Base-by-base conservation (phyloP, 2,888 invertebrate species). In the Drosophila paranaensis region DNA sequence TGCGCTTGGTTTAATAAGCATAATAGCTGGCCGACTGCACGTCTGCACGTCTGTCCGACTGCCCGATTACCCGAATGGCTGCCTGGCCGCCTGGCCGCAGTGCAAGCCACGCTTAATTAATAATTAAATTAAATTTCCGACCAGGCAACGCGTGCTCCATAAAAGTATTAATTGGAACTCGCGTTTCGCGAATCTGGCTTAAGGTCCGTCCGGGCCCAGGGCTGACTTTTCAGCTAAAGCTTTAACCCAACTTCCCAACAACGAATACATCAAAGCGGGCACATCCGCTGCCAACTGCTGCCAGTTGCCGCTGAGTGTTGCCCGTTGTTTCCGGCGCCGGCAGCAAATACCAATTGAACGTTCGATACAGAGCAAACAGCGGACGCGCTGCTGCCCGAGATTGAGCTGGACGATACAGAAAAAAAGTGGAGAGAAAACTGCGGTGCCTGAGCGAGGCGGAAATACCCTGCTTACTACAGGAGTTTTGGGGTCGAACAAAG, bases 91-190 rank as follows among this genome's bases (percentile, higher is more conserved):
- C n/a, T 56, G 33, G 48, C 60, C 42, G 16, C 71, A 66, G 40
- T 55, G 62, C 61, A 53, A 58, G 51, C 66, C 74, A 53, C 57
- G 56, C 70, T 77, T 79, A 83, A 86, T 86, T 82, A 88, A 89
- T 86, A 82, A 86, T 86, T 89, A 66, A 86, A 86, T 89, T 87
- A 78, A 86, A 86, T 75, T 87, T 83, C 68, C 72, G 73, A 37
- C 65, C 57, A 39, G 60, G 71, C 68, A 60, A 20, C 60, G 65
- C 50, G 64, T 45, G 66, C 58, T 51, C 71, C 76, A 70, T 80
- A 82, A 84, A 83, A 81, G 80, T 82, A 87, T 84, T 86, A 86
- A 89, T 86, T 84, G 74, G 87, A 79, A 37, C 48, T 53, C 71
- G 50, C 33, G 8, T 8, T 40, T 6, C 54, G 54, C 62, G 76